Evolutionary conservation across 2,113 vertebrate species (phyloP).

Genomic region (Gymnarchus niloticus): DNA sequence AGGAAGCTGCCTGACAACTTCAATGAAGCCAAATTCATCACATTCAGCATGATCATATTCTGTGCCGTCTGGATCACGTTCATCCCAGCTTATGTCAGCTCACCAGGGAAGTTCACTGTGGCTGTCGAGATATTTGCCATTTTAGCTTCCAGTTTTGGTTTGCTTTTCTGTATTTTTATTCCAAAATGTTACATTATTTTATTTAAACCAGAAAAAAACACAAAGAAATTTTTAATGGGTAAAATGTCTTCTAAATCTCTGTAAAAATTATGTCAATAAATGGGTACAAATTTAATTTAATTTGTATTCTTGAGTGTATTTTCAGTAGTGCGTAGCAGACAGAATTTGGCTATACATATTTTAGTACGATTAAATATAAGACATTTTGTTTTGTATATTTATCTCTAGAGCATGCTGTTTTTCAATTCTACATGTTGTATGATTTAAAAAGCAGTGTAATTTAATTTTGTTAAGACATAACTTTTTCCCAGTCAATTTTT

Average conservation of each 20-base stretch:
- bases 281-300: background rate
- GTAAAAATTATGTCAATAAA: constrained; percentile 7
- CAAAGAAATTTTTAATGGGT: constrained; percentile 54
- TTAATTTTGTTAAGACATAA: too few species aligned
- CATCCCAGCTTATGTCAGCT: constrained; percentile 66
- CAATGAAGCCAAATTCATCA: too few species aligned
- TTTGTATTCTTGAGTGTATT: background rate
- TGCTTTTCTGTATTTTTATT: constrained; percentile 59
- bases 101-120: constrained; percentile 64
- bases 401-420: background rate
- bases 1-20: too few species aligned
- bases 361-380: too few species aligned
- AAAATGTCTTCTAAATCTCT: constrained; percentile 35
- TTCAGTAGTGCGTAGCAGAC: background rate
- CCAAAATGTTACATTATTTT: constrained; percentile 63
- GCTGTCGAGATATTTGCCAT: constrained; percentile 70
- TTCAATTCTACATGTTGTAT: too few species aligned
- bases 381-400: background rate
- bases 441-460: background rate
- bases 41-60: too few species aligned
- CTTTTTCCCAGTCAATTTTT: background rate
- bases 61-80: too few species aligned
- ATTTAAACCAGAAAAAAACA: constrained; percentile 58
- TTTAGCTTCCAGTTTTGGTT: constrained; percentile 59
- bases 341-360: background rate